Evolutionary conservation across 2,888 invertebrate species (phyloP), one percentile per base, ranked within the genome.

Genomic region (Hemistola chrysoprasaria): DNA sequence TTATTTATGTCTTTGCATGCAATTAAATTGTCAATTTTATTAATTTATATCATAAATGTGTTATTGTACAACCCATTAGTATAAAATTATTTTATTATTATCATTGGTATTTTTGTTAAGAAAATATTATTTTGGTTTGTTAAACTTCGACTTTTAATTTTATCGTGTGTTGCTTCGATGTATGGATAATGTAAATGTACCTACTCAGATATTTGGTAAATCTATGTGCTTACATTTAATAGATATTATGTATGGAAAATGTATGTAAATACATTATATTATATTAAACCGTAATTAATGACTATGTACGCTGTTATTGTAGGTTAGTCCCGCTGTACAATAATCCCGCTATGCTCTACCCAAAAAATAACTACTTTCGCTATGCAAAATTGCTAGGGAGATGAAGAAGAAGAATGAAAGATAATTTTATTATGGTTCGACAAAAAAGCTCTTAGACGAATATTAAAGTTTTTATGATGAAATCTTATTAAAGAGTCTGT

Each of bases 281-380:
- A 36, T 41, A 26, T 30, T 38, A 26, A 22, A 16, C 16, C 22
- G 41, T 44, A 37, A 34, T 51, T 44, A 47, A 46, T 44, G 47
- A 46, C 56, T 71, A 75, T 76, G 68, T 79, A 78, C 69, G 78
- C 75, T 79, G 79, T 84, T 82, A 82, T 74, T 48, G 67, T 78
- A 78, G 67, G 69, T 68, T 67, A 66, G 74, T 72, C 71, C 80
- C 74, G 65, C 71, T 69, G 74, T n/a, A n/a, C n/a, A n/a, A n/a
- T n/a, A n/a, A n/a, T n/a, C n/a, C n/a, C n/a, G n/a, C n/a, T n/a
- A n/a, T n/a, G n/a, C n/a, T n/a, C n/a, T n/a, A n/a, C n/a, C n/a
- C n/a, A n/a, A n/a, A n/a, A n/a, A n/a, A n/a, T n/a, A n/a, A n/a
- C n/a, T n/a, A n/a, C n/a, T n/a, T n/a, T n/a, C n/a, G n/a, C n/a